Evolutionary conservation across 1,140 invertebrate genomes (phyloP).

Genomic region (Zaprionus taronus): DNA sequence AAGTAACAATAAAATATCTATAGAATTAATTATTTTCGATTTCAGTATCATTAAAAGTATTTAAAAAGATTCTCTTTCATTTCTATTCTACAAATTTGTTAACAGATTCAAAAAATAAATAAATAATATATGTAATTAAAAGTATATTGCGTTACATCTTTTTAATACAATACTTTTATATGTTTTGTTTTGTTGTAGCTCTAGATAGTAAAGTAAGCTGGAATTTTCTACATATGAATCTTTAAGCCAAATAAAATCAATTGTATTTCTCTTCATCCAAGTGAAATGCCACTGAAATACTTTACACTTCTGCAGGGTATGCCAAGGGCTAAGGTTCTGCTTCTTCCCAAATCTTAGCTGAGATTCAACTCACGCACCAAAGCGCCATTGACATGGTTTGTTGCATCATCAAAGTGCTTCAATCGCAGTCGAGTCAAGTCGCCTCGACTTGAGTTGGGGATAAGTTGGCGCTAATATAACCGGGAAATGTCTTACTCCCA

Average conservation of each 20-base stretch:
- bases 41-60: too few species aligned
- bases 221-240: too few species aligned
- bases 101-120: background rate
- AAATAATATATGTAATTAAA: background rate
- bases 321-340: background rate
- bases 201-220: too few species aligned
- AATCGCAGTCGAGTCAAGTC: conserved; percentile 46
- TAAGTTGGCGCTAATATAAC: conserved; percentile 70
- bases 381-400: conserved; percentile 40
- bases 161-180: background rate
- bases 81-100: too few species aligned
- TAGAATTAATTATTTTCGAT: too few species aligned
- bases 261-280: background rate
- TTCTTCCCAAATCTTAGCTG: background rate
- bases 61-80: too few species aligned
- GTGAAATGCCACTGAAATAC: background rate
- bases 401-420: conserved; percentile 48
- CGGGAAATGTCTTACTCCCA: conserved; percentile 39
- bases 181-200: background rate
- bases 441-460: background rate
- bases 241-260: background rate
- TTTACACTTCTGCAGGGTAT: background rate
- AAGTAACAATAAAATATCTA: too few species aligned
- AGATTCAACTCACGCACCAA: conserved; percentile 47
- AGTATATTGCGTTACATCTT: too few species aligned